Evolutionary conservation across 1,140 invertebrate genomes (phyloP).

Genomic region (Cherax quadricarinatus): DNA sequence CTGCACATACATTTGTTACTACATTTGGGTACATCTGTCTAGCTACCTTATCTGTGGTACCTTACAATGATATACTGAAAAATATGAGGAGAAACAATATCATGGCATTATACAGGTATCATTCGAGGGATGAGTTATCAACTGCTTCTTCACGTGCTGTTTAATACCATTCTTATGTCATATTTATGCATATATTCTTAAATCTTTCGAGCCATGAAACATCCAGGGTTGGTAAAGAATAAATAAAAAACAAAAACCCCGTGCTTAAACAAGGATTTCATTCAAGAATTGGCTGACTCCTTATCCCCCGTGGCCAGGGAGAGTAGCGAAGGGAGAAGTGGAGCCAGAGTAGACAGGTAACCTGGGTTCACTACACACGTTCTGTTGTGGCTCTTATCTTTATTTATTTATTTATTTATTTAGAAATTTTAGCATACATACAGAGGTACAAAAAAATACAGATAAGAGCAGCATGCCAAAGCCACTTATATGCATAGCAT

Average conservation of each 20-base stretch:
- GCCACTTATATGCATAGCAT: too few species aligned
- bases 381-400: neutral
- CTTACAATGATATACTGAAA: too few species aligned
- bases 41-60: too few species aligned
- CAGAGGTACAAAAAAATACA: too few species aligned
- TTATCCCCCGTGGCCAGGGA: neutral
- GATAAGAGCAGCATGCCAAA: too few species aligned
- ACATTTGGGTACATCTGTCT: too few species aligned
- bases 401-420: too few species aligned
- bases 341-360: neutral
- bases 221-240: neutral
- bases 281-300: neutral
- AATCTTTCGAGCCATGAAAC: too few species aligned
- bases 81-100: too few species aligned
- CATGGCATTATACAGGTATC: neutral
- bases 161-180: neutral
- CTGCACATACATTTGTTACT: too few species aligned
- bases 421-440: too few species aligned
- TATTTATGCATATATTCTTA: too few species aligned
- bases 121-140: neutral
- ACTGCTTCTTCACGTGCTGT: neutral
- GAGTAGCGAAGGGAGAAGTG: conserved; percentile 23
- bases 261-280: neutral
- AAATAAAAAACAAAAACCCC: neutral
- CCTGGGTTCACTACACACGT: neutral